Percentiles rank a stretch among this genome's conserved stretches.
phyloP scores from a whole-genome alignment of 2,113 vertebrate species.

The Crotalus viridis region DNA sequence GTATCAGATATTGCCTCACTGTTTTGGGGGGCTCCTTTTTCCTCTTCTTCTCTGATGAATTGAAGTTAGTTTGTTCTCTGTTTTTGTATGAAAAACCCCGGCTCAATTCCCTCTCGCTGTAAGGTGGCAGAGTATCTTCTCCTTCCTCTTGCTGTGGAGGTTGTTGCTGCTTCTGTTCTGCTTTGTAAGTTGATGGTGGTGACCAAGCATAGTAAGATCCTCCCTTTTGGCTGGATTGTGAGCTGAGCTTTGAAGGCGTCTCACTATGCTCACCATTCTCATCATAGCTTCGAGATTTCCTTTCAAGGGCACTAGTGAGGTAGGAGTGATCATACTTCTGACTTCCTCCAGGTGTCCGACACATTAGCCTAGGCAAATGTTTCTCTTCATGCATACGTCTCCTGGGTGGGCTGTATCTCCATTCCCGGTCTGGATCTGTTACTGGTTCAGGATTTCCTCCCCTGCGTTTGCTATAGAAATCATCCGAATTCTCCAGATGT shows the following conservation, averaged over 20 bases:
- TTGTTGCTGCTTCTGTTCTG: constrained; percentile 64
- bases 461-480: constrained; percentile 69
- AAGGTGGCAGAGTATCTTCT: constrained; percentile 81
- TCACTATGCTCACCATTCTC: constrained; percentile 73
- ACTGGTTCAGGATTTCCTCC: constrained; percentile 66
- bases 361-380: constrained; percentile 74
- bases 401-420: constrained; percentile 75
- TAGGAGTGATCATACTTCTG: constrained; percentile 82
- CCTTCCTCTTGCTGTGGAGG: constrained; percentile 65
- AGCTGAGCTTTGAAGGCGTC: constrained; percentile 82
- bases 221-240: constrained; percentile 71
- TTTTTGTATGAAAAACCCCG: constrained; percentile 71
- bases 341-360: constrained; percentile 74
- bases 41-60: constrained; percentile 71
- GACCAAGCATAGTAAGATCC: constrained; percentile 76
- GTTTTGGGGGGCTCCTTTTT: constrained; percentile 86
- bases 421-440: constrained; percentile 70
- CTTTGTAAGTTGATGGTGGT: constrained; percentile 68
- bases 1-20: constrained; percentile 73
- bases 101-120: constrained; percentile 80
- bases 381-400: constrained; percentile 77
- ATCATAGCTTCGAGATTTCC: constrained; percentile 77
- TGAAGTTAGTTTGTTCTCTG: constrained; percentile 73
- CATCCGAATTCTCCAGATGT: constrained; percentile 69
- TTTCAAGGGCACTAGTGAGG: constrained; percentile 81